Percentiles rank a stretch among this genome's conserved stretches.
Conservation (phyloP, 2,113 vertebrate species). For the Stercorarius parasiticus region DNA sequence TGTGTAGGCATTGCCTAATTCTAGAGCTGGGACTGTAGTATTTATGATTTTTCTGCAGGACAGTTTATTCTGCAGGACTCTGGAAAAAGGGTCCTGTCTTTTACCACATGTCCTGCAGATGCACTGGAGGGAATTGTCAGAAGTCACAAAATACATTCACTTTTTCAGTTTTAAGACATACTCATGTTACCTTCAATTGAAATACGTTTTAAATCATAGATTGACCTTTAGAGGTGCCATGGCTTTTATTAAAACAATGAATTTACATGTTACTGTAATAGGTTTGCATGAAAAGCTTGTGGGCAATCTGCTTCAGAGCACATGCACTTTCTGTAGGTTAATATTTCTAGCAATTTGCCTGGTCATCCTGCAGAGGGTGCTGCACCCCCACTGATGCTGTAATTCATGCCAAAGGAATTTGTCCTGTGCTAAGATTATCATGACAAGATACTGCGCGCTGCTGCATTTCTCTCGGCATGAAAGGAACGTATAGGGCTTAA, state of each 20-base stretch:
- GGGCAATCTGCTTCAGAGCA: not conserved
- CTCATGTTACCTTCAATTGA: not conserved
- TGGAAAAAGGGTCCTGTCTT: not conserved
- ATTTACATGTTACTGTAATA: not conserved
- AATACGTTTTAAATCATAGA: not conserved
- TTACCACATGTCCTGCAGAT: not conserved
- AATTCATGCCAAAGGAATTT: not conserved
- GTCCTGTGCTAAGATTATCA: not conserved
- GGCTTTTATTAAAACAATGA: not conserved
- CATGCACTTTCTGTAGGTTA: not conserved
- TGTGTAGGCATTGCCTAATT: not conserved
- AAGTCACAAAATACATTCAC: not conserved
- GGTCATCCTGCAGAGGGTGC: conserved; percentile 37
- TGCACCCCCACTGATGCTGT: not conserved
- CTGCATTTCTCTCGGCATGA: not conserved
- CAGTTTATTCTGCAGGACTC: not conserved
- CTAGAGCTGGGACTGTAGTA: not conserved
- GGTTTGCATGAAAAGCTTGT: not conserved
- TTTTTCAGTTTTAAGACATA: not conserved
- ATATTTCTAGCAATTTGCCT: not conserved
- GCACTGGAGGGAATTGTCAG: not conserved
- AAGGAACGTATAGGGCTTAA: not conserved
- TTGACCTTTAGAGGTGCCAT: not conserved
- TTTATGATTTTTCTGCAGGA: not conserved
- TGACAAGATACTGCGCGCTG: not conserved